Evolutionary conservation across 2,113 vertebrate species (phyloP).

Genomic region (Astur gentilis): DNA sequence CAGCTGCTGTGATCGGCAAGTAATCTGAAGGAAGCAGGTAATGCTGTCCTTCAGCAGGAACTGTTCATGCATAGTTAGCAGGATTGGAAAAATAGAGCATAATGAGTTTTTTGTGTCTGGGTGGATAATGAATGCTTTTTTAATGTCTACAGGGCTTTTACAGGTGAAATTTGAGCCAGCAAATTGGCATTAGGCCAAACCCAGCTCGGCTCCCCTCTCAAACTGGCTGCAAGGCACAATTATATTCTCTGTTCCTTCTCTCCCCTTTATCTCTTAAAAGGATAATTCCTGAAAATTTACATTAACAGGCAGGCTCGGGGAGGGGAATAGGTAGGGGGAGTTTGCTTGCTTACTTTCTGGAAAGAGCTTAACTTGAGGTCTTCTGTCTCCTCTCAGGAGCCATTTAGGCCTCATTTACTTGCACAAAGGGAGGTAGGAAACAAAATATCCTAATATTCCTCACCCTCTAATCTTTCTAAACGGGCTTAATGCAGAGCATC

Average conservation of each 20-base stretch:
- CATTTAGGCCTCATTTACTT: not conserved
- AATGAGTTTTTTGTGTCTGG: slow-evolving; percentile 55
- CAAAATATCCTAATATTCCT: not conserved
- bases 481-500: not conserved
- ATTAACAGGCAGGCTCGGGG: not conserved
- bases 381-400: not conserved
- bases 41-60: slow-evolving; percentile 14
- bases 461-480: not conserved
- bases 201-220: not conserved
- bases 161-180: slow-evolving; percentile 52
- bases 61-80: slow-evolving; percentile 24
- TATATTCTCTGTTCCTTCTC: slow-evolving; percentile 37
- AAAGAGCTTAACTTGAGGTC: not conserved
- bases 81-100: slow-evolving; percentile 34
- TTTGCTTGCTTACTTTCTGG: not conserved
- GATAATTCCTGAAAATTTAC: slow-evolving; percentile 45
- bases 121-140: slow-evolving; percentile 56
- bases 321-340: not conserved
- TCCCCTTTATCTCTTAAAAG: slow-evolving; percentile 56
- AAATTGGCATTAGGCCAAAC: slow-evolving; percentile 8
- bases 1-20: not conserved
- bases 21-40: slow-evolving; percentile 3
- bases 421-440: not conserved
- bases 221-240: slow-evolving; percentile 44
- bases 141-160: slow-evolving; percentile 50